Percentiles rank a stretch among this genome's conserved stretches.
Conservation (phyloP, 2,113 vertebrate genomes). For the Prionailurus bengalensis region DNA sequence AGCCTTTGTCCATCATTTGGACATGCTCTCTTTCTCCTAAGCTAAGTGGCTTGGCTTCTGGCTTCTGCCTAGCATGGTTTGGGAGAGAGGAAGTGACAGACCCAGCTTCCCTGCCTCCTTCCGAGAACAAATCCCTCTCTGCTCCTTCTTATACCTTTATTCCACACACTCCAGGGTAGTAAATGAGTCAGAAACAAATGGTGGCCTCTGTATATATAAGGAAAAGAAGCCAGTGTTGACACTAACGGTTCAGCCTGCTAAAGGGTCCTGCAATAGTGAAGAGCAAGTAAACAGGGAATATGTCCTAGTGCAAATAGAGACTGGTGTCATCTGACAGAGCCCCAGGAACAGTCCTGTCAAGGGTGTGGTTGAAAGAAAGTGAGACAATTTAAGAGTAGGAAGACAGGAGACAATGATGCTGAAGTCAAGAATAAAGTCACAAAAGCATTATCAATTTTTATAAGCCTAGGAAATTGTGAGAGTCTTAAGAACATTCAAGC, state of each 20-base stretch:
- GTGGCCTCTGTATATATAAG: not conserved
- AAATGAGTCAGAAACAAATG: not conserved
- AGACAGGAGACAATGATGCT: not conserved
- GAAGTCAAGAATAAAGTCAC: not conserved
- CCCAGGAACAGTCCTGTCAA: not conserved
- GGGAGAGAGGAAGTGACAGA: not conserved
- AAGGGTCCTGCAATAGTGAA: not conserved
- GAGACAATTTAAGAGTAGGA: not conserved
- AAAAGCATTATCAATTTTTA: not conserved
- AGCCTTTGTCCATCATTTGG: not conserved
- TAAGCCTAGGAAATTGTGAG: not conserved
- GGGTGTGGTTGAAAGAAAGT: not conserved
- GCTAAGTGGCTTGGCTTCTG: conserved; percentile 24
- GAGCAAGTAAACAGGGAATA: not conserved
- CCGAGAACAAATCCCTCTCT: conserved; percentile 45
- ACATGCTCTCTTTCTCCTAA: not conserved
- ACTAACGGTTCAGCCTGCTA: not conserved
- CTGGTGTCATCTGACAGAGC: not conserved
- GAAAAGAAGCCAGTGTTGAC: not conserved
- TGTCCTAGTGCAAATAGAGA: not conserved
- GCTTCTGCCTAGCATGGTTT: not conserved
- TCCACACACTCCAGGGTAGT: conserved; percentile 29
- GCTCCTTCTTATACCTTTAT: conserved; percentile 14
- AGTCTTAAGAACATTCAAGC: not conserved
- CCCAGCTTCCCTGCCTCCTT: not conserved